Percentiles rank a stretch among this genome's conserved stretches.
Conservation (phyloP, 2,113 vertebrate genomes). For the Desmodus rotundus region DNA sequence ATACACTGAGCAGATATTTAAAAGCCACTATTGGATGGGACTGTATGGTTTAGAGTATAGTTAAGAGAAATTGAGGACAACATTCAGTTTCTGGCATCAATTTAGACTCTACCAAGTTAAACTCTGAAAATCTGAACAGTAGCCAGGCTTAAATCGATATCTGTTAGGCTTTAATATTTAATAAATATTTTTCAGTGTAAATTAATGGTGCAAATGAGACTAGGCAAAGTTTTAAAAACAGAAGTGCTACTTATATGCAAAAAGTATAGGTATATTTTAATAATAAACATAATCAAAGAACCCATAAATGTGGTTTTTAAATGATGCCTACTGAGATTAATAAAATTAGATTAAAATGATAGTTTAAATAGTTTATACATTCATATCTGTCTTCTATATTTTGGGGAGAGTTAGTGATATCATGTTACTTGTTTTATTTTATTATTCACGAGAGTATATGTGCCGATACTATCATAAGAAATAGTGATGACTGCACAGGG, state of each 20-base stretch:
- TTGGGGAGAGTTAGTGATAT: neutral
- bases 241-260: neutral
- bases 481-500: neutral
- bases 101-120: neutral
- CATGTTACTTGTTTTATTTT: neutral
- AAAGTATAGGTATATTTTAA: neutral
- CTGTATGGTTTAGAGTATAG: neutral
- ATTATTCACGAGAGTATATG: neutral
- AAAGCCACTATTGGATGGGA: neutral
- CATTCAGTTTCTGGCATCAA: neutral
- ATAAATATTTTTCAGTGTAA: neutral
- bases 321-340: neutral
- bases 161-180: neutral
- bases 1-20: neutral
- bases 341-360: neutral
- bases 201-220: neutral
- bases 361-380: neutral
- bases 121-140: neutral
- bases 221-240: neutral
- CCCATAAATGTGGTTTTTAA: neutral
- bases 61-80: neutral
- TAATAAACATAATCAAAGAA: neutral
- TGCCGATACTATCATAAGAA: neutral
- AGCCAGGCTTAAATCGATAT: neutral
- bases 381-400: neutral